Base-by-base conservation (phyloP, 2,888 invertebrate genomes). In the Orthosia gothica region DNA sequence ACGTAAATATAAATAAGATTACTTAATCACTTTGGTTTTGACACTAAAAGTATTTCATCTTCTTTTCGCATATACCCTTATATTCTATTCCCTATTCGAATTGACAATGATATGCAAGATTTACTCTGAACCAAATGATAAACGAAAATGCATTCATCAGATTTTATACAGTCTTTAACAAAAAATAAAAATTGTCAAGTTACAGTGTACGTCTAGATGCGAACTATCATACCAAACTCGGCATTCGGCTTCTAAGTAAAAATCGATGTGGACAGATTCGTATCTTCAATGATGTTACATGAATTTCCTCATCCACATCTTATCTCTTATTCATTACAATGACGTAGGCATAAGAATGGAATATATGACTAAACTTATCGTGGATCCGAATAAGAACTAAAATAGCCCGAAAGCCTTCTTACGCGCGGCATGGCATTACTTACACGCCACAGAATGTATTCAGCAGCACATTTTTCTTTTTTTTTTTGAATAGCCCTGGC, bases 371-470 rank as follows among this genome's bases (percentile, higher is more conserved):
- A 63, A 64, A 71, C 45, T 71, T 84, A 66, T 76, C 45, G 59
- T 74, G 57, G 32, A 73, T 73, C 32, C 20, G 15, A 74, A 83
- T 65, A 50, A 59, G 45, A 66, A 64, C 61, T 68, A 61, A 74
- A 66, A 66, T 71, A 81, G 64, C 61, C 65, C 26, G 66, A 69
- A 64, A 52, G 18, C 26, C 20, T 67, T 68, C 50, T 50, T 54
- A 63, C 45, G 52, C 47, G 52, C 52, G 18, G 54, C 40, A 40
- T 69, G 20, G 59, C 70, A 72, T 84, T 81, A 74, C 64, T 67
- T 58, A 72, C 66, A 71, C 57, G 50, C 72, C 82, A 55, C 71
- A 74, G 69, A 84, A 84, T 78, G 54, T 79, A 68, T 79, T 69
- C 67, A 52, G 47, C 26, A 47, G 23, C 52, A 67, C 47, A 74